Evolutionary conservation across 2,797 vertebrate species (phyloP), one percentile per base, ranked within the genome.

Genomic region (Rhadinocentrus ornatus): DNA sequence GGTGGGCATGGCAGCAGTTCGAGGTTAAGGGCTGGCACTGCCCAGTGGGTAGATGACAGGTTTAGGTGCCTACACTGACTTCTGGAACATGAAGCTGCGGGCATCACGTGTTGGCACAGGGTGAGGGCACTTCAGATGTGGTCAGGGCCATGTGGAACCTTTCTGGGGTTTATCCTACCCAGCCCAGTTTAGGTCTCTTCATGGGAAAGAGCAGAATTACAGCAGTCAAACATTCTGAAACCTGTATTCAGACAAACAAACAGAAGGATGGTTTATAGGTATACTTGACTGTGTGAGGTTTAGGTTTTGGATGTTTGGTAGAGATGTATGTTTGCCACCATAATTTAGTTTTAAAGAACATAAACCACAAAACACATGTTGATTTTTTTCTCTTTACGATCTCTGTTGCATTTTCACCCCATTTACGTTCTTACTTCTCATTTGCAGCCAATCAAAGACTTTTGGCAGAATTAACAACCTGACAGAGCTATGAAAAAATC

Each of bases 71-170:
- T 74, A 82, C 86, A 77, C 67, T 41, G 58, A 84, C 87, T 89
- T 76, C 86, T 90, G 90, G 90, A 86, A 89, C 88, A 88, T 71
- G 85, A 69, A 41, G 80, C 88, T 92, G 90, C 35, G 90, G 92
- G 86, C 87, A 63, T 76, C 69, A 69, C 88, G 83, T 90, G 89
- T 92, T 93, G 93, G 92, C 90, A 84, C 75, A 74, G 73, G 83
- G 88, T 81, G 84, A 66, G 62, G 82, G 73, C 78, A 86, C 74
- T 71, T 94, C 73, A 86, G 89, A 94, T 94, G 93, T 94, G 93
- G 93, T 88, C 75, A 4, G 53, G 64, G 75, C 80, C 93, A 94
- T 92, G 92, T 93, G 94, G 93, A 93, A 94, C 87, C 82, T 77
- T 86, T 94, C 91, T 83, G 62, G 65, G 80, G 77, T 91, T 92